A percentile compares a stretch with the other conserved stretches of the same genome.
These are phyloP conservation scores for Pocillopora verrucosa DNA, from an alignment of 64 coral and sea anemone genomes.

Conservation along the genomic window DNA sequence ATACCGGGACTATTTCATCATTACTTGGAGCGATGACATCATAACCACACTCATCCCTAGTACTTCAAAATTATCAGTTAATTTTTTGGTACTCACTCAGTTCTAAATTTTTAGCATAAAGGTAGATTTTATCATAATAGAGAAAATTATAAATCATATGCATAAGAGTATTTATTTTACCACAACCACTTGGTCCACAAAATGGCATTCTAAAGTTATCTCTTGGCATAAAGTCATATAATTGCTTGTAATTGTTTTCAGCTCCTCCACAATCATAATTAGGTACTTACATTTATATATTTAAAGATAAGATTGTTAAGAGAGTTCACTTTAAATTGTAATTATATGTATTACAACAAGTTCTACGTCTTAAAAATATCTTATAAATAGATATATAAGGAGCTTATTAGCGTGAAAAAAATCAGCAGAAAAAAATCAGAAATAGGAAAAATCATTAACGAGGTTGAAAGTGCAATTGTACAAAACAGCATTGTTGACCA, in stretches of 20 bases:
- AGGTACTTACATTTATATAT: conserved; percentile 14
- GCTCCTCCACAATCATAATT: background rate
- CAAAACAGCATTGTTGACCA: too few species aligned
- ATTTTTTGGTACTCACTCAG: conserved; percentile 1
- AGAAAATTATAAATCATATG: conserved; percentile 15
- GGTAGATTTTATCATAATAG: conserved; percentile 29
- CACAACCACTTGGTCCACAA: background rate
- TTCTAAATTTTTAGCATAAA: conserved; percentile 30
- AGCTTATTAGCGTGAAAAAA: too few species aligned
- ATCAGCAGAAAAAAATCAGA: too few species aligned
- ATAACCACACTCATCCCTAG: background rate
- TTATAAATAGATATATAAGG: too few species aligned
- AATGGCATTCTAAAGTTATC: conserved; percentile 30
- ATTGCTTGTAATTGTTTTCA: background rate
- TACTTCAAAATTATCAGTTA: background rate
- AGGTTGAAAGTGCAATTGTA: too few species aligned
- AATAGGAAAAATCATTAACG: too few species aligned
- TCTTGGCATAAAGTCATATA: background rate
- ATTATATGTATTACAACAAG: too few species aligned
- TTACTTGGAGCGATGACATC: background rate
- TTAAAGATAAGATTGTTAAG: too few species aligned
- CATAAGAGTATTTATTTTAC: conserved; percentile 6
- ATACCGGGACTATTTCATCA: conserved; percentile 4
- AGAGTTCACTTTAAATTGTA: too few species aligned
- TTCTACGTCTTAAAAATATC: too few species aligned